Evolutionary conservation across 2,888 invertebrate genomes (phyloP), one percentile per base, ranked within the genome.

Genomic region (Apocheima hispidaria): DNA sequence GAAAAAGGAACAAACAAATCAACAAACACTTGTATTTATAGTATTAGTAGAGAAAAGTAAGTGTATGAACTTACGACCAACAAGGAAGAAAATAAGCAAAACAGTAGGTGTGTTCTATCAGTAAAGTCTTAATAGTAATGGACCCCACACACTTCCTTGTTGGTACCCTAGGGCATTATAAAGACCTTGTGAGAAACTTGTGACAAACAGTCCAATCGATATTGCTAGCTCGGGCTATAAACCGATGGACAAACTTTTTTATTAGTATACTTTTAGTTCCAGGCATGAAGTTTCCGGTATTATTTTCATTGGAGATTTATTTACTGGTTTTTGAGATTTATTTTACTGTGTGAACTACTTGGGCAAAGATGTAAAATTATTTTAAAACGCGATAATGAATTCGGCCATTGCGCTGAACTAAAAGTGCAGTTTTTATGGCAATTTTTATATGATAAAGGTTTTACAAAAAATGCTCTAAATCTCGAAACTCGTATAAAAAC

Each of bases 241-340:
- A 81, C 61, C 66, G 74, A 70, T 72, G 58, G 62, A 56, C 69
- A 64, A 79, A 82, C 69, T 79, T 81, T 77, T 79, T 81, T 81
- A 79, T 80, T 81, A 73, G 70, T 79, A 68, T 72, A 70, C 73
- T 79, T n/a, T n/a, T n/a, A n/a, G n/a, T n/a, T 73, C 69, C 72
- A 70, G 68, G 55, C 65, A 62, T 49, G 46, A 68, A 74, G 64
- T 79, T 73, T 36, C 50, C 58, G 69, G 69, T 51, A 55, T 62
- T 69, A 52, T 49, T 59, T 66, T 53, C 70, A 63, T 64, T 63
- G 28, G 66, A 68, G 60, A n/a, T n/a, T n/a, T n/a, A 65, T 68
- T 49, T 71, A 71, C 66, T 72, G 65, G 33, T 40, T 60, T 53
- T 63, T 5, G 40, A 23, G n/a, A 26, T 52, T 53, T 36, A 36